Percentiles rank a stretch among this genome's conserved stretches.
These are phyloP conservation scores for Laupala kohalensis DNA, from an alignment of 1,140 invertebrate species.

Conservation along the genomic window DNA sequence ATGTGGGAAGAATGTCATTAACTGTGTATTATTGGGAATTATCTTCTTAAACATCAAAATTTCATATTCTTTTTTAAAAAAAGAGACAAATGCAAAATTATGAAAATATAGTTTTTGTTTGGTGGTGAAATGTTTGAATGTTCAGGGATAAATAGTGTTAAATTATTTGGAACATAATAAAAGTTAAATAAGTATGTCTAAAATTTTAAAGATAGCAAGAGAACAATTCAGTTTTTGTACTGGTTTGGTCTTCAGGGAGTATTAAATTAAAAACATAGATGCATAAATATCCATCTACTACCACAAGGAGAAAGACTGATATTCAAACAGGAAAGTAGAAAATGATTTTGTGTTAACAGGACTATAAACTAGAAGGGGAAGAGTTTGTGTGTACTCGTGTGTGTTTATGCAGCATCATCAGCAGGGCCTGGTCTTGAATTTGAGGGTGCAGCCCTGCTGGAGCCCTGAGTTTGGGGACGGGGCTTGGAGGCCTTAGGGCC, in stretches of 20 bases:
- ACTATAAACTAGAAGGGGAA: background rate
- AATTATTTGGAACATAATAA: background rate
- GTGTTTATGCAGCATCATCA: constrained; percentile 3
- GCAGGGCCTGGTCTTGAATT: background rate
- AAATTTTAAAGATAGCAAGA: background rate
- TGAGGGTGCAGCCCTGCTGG: constrained; percentile 28
- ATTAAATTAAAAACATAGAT: background rate
- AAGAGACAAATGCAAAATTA: background rate
- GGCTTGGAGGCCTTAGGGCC: constrained; percentile 24
- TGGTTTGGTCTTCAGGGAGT: background rate
- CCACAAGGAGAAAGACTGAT: background rate
- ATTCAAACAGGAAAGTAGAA: background rate
- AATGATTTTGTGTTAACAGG: background rate
- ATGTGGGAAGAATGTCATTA: background rate
- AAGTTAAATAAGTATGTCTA: background rate
- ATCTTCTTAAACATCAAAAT: too few relatives aligned
- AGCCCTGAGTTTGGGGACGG: constrained; percentile 30
- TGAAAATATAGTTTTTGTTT: background rate
- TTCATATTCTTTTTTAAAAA: too few relatives aligned
- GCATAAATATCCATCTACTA: background rate
- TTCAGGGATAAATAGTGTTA: background rate
- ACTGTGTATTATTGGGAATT: background rate
- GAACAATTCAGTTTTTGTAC: background rate
- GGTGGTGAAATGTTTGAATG: background rate
- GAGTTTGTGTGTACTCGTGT: too few relatives aligned